Conservation (phyloP, 1,140 invertebrate genomes). For the Aleiodes sp. region DNA sequence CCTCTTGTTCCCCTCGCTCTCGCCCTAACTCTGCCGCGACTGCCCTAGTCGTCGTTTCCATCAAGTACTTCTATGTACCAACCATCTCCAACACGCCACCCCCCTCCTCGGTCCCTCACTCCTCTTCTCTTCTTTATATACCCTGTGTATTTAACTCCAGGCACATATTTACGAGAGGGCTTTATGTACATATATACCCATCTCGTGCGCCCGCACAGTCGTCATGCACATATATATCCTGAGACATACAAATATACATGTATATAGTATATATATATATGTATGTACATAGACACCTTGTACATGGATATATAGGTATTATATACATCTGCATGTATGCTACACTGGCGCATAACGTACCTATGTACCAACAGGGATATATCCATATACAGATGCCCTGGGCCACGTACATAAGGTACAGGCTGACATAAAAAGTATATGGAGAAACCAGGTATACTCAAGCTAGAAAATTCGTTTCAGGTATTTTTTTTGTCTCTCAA, state of each 20-base stretch:
- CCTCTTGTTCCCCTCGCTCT: slow-evolving; percentile 14
- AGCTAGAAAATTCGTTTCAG: slow-evolving; percentile 37
- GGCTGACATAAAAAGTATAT: slow-evolving; percentile 46
- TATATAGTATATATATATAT: slow-evolving; percentile 10
- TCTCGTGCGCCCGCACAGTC: slow-evolving; percentile 9
- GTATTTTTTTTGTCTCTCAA: not conserved
- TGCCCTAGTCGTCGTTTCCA: slow-evolving; percentile 63
- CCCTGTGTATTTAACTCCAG: slow-evolving; percentile 55
- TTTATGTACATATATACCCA: slow-evolving; percentile 31
- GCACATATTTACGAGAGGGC: slow-evolving; percentile 42
- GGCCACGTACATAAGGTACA: slow-evolving; percentile 29
- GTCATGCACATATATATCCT: not conserved
- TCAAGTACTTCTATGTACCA: slow-evolving; percentile 64
- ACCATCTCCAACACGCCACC: slow-evolving; percentile 61
- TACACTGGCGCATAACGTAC: not conserved
- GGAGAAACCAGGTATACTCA: slow-evolving; percentile 43
- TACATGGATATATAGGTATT: too few relatives aligned
- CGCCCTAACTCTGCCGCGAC: slow-evolving; percentile 45
- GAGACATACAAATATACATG: not conserved
- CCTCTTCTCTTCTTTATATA: slow-evolving; percentile 42
- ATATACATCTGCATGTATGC: not conserved
- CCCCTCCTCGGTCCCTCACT: slow-evolving; percentile 30
- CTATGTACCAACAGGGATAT: slow-evolving; percentile 10
- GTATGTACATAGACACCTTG: too few relatives aligned
- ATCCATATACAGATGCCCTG: slow-evolving; percentile 23